Evolutionary conservation across 2,888 invertebrate genomes (phyloP).

Genomic region (Salticus scenicus): DNA sequence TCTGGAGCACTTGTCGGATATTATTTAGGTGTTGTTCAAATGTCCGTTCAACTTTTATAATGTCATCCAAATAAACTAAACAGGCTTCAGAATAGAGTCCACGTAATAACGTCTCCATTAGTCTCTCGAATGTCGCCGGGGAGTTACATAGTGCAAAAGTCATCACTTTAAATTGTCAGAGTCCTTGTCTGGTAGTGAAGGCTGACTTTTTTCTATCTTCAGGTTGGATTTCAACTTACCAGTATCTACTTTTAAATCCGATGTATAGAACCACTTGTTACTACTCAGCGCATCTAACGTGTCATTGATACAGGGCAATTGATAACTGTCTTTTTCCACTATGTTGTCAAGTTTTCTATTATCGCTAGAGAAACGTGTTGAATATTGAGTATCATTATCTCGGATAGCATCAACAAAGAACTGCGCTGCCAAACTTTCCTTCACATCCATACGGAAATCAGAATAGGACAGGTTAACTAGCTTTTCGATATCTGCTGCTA

Average conservation of each 20-base stretch:
- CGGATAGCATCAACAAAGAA: too few relatives aligned
- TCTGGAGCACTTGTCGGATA: background rate
- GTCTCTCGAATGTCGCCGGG: background rate
- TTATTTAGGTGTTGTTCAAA: background rate
- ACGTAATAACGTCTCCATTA: background rate
- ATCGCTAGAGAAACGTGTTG: too few relatives aligned
- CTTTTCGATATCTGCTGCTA: too few relatives aligned
- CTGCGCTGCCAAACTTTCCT: too few relatives aligned
- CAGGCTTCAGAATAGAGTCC: background rate
- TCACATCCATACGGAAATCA: too few relatives aligned
- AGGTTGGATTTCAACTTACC: background rate
- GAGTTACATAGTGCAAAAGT: too few relatives aligned
- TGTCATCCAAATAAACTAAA: background rate
- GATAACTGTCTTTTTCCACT: background rate
- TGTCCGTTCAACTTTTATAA: background rate
- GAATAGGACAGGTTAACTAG: too few relatives aligned
- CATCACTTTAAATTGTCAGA: too few relatives aligned
- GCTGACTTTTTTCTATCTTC: background rate
- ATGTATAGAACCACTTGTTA: background rate
- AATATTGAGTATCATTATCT: too few relatives aligned
- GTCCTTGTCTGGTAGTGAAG: background rate
- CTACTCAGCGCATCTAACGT: background rate
- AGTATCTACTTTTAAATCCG: background rate
- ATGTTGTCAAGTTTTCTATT: too few relatives aligned
- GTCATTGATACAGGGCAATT: background rate